These are phyloP conservation scores for Eupithecia subfuscata DNA, from an alignment of 2,888 invertebrate species.

Conservation along the genomic window DNA sequence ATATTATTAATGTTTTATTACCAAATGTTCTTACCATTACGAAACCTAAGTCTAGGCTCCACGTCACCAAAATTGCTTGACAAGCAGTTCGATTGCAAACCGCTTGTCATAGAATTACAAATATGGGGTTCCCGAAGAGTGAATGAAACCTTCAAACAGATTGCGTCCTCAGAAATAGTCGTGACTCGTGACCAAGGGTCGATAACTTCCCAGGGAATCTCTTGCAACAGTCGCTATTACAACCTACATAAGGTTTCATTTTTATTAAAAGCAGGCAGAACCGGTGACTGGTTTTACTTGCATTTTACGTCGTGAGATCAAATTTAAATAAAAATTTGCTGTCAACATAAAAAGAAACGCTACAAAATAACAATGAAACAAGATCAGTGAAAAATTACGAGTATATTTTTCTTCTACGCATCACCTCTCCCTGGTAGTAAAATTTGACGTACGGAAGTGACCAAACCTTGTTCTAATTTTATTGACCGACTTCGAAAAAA, in stretches of 20 bases:
- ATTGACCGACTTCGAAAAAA: neutral
- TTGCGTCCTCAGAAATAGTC: slow-evolving; percentile 29
- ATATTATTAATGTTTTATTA: neutral
- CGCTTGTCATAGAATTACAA: neutral
- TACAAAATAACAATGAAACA: neutral
- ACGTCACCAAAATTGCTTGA: slow-evolving; percentile 14
- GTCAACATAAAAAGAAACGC: too few relatives aligned
- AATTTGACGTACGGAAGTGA: neutral
- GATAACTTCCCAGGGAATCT: slow-evolving; percentile 45
- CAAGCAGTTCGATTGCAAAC: neutral
- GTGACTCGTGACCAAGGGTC: slow-evolving; percentile 62
- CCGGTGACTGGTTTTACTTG: neutral
- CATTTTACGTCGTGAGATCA: neutral
- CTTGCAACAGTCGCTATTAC: slow-evolving; percentile 34
- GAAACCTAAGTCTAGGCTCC: too few relatives aligned
- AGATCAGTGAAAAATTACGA: neutral
- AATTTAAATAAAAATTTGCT: neutral
- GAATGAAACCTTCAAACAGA: slow-evolving; percentile 10
- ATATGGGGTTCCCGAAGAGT: neutral
- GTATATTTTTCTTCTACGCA: neutral
- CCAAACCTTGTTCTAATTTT: neutral
- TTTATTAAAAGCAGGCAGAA: slow-evolving; percentile 9
- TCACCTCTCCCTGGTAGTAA: neutral
- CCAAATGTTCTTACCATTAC: too few relatives aligned
- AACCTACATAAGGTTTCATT: slow-evolving; percentile 3